Evolutionary conservation across 1,140 invertebrate species (phyloP).

Genomic region (Brachionus sp.): DNA sequence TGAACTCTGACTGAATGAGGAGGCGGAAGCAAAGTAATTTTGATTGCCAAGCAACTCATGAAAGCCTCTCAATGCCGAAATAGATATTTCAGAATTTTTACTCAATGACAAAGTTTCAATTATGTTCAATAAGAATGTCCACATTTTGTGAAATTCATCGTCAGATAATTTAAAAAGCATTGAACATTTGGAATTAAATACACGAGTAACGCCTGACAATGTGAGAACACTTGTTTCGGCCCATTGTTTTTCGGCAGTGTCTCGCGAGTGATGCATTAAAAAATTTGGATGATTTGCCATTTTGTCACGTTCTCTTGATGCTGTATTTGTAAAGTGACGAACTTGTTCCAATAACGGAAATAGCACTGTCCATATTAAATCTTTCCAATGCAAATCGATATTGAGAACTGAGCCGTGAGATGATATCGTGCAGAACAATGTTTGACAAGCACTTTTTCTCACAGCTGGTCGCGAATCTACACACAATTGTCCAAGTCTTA

Average conservation of each 20-base stretch:
- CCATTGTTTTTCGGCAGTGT: conserved; percentile 99
- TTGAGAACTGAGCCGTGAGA: conserved; percentile 85
- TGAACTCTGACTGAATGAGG: background rate
- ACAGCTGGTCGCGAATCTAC: conserved; percentile 90
- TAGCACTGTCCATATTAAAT: conserved; percentile 67
- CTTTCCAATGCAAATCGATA: conserved; percentile 71
- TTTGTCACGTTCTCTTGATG: conserved; percentile 82
- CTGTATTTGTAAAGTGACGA: conserved; percentile 77
- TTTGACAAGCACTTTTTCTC: conserved; percentile 95
- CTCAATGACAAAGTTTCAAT: conserved; percentile 85
- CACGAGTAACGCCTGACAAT: conserved; percentile 70
- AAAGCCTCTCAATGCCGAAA: conserved; percentile 88
- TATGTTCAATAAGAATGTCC: conserved; percentile 84
- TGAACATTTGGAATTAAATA: conserved; percentile 70
- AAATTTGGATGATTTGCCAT: conserved; percentile 75
- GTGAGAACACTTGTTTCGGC: conserved; percentile 88
- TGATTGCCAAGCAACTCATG: conserved; percentile 73
- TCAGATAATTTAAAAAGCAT: conserved; percentile 34
- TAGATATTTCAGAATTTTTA: conserved; percentile 88
- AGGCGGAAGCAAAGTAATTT: background rate
- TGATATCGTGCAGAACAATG: conserved; percentile 91
- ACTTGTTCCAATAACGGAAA: conserved; percentile 93
- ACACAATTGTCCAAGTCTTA: conserved; percentile 80
- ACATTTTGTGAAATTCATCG: conserved; percentile 81
- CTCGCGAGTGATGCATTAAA: conserved; percentile 93